Base-by-base conservation (phyloP, 2,113 vertebrate genomes). In the Saccopteryx bilineata region DNA sequence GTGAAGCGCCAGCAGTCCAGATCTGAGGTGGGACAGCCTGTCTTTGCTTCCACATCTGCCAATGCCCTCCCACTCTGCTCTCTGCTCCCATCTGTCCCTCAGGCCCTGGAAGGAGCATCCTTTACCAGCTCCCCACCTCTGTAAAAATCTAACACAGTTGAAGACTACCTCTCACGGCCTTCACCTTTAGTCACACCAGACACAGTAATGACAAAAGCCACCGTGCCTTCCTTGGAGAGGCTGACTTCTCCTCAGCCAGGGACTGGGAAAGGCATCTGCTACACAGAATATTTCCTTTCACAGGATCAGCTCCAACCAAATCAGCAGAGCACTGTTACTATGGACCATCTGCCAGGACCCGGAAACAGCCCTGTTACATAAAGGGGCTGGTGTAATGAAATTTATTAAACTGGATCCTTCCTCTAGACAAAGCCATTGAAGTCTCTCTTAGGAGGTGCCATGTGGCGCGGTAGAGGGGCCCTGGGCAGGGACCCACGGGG, bases 321-420 rank as follows among this genome's bases (percentile, higher is more conserved):
- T 96, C 97, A 97, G 94, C 94, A 88, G 90, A 96, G 95, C 93
- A 81, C 96, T 94, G 94, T 97, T 97, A 97, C 97, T 96, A 93
- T 75, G 93, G 97, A 96, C 97, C 97, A 95, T 97, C 97, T 97
- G 97, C 93, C 97, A 97, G 95, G 97, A 97, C 97, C 96, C 74
- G 94, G 96, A 97, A 96, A 97, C 96, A 97, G 97, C 91, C 72
- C 60, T 90, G 96, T 97, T 97, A 96, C 91, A 97, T 97, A 97
- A 97, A 97, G 93, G 83, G 85, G 52, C 82, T 91, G 75, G 84
- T 85, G 93, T 60, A 95, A 97, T 79, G 93, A 95, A 95, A 96
- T 79, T 69, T 88, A 97, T 96, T 91, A 96, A 94, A 85, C 82
- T 83, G 80, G 78, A 85, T 94, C 79, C 81, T 97, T 97, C 68